These are phyloP conservation scores for Ellobius talpinus DNA, from an alignment of 2,113 vertebrate species.

Conservation along the genomic window DNA sequence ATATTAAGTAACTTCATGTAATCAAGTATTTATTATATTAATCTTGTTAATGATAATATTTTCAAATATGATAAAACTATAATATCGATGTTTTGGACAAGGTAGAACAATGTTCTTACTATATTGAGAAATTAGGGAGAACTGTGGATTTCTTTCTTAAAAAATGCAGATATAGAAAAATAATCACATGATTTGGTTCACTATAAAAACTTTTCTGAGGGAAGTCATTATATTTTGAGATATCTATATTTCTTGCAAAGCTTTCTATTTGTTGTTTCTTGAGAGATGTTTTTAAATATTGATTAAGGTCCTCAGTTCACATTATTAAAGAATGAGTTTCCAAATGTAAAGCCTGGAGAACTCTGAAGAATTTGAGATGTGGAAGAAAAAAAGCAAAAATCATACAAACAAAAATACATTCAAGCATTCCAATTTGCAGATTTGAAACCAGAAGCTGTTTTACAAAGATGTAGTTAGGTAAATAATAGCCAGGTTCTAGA, in stretches of 20 bases:
- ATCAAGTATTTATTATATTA: neutral
- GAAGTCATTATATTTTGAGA: neutral
- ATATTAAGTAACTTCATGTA: neutral
- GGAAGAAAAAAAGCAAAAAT: neutral
- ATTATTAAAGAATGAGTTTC: neutral
- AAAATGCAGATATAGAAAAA: neutral
- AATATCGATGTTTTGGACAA: neutral
- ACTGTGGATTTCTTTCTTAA: neutral
- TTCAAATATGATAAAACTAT: neutral
- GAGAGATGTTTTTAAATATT: neutral
- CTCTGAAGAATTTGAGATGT: neutral
- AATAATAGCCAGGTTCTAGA: constrained; percentile 39
- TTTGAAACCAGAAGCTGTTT: constrained; percentile 49
- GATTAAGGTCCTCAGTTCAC: neutral
- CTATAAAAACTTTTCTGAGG: neutral
- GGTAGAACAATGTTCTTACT: neutral
- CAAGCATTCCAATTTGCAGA: constrained; percentile 34
- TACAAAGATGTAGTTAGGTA: constrained; percentile 29
- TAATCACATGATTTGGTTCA: neutral
- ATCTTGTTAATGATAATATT: neutral
- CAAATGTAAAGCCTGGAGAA: neutral
- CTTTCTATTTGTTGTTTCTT: neutral
- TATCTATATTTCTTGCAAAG: neutral
- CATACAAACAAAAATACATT: neutral
- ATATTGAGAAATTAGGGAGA: neutral